A percentile compares a stretch with the other conserved stretches of the same genome.
phyloP scores from a whole-genome alignment of 1,140 invertebrate genomes.

The Pogonomyrmex californicus region DNA sequence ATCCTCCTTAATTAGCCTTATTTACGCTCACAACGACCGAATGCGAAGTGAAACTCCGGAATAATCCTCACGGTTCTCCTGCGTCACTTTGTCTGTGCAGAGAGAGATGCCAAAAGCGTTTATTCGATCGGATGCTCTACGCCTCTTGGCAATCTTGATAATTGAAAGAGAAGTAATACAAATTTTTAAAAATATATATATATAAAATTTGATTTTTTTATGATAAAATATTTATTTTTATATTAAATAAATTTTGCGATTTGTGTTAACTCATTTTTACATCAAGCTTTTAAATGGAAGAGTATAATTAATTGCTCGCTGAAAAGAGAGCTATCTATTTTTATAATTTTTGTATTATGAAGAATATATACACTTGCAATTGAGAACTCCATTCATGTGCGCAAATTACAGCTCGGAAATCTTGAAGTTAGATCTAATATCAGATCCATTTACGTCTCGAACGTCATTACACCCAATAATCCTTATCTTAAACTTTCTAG shows the following conservation, averaged over 20 bases:
- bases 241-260: slow-evolving; percentile 3
- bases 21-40: slow-evolving; percentile 27
- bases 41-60: slow-evolving; percentile 1
- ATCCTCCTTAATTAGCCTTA: slow-evolving; percentile 55
- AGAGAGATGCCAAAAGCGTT: slow-evolving; percentile 15
- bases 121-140: background rate
- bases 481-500: slow-evolving; percentile 55
- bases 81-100: slow-evolving; percentile 14
- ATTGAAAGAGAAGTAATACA: background rate
- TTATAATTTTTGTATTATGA: background rate
- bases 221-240: background rate
- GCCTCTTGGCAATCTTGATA: background rate
- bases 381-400: background rate
- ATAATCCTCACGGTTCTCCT: slow-evolving; percentile 37
- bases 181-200: background rate
- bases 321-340: background rate
- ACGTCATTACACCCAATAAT: slow-evolving; percentile 69
- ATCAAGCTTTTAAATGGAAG: background rate
- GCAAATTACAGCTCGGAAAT: slow-evolving; percentile 21
- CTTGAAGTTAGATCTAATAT: slow-evolving; percentile 42
- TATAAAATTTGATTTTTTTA: background rate
- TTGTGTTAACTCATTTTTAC: background rate
- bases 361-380: background rate
- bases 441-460: slow-evolving; percentile 57
- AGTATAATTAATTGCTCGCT: background rate